A percentile compares a stretch with the other conserved stretches of the same genome.
These are phyloP conservation scores for Acyrthosiphon pisum DNA, from an alignment of 1,140 invertebrate species.

Conservation along the genomic window DNA sequence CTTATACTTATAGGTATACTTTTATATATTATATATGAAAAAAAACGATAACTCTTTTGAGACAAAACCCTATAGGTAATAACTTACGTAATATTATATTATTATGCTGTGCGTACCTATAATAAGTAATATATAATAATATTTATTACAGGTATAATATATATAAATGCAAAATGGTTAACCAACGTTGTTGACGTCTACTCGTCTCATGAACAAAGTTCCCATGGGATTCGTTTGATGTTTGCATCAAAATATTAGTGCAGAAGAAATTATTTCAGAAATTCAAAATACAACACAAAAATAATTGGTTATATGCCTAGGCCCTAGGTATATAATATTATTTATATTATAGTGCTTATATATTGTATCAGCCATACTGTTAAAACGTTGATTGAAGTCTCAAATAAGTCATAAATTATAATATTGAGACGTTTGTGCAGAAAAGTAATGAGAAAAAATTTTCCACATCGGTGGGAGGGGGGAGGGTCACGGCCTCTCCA, in stretches of 20 bases:
- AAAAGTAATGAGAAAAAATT: neutral
- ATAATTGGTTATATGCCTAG: neutral
- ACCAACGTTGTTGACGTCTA: neutral
- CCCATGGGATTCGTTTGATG: constrained; percentile 2
- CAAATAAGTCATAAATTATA: neutral
- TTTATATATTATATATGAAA: neutral
- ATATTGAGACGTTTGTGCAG: neutral
- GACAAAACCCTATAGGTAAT: neutral
- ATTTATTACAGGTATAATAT: neutral
- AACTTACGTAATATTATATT: too few relatives aligned
- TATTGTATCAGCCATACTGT: neutral
- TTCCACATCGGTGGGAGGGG: neutral
- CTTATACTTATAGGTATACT: too few relatives aligned
- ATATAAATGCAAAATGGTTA: neutral
- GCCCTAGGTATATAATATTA: neutral
- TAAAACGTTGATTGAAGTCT: constrained; percentile 8
- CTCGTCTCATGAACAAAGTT: neutral
- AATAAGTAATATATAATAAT: neutral
- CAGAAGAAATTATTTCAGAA: constrained; percentile 4
- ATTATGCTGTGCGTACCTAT: neutral
- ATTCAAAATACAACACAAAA: neutral
- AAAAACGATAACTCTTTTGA: neutral
- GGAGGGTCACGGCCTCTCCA: neutral
- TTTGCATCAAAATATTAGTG: constrained; percentile 3
- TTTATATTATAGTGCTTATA: neutral